Base-by-base conservation (phyloP, 2,113 vertebrate genomes). In the Poecile atricapillus region DNA sequence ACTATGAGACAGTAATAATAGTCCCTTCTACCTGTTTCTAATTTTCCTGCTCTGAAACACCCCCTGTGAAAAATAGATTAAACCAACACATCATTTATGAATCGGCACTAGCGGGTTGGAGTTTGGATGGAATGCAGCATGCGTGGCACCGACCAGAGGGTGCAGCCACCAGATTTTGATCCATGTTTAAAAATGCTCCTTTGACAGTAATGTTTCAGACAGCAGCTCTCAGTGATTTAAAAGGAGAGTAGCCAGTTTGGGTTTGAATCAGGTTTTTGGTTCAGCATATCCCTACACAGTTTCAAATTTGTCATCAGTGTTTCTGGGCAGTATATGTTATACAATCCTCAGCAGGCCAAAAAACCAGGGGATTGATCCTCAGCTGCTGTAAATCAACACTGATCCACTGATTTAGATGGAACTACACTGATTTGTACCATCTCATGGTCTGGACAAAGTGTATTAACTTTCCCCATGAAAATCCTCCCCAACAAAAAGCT, bases 51-150 rank as follows among this genome's bases (percentile, higher is more conserved):
- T 98, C 97, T 97, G 96, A 97, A 98, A 97, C 97, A 98, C 98
- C 97, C 98, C 96, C 98, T 98, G 98, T 98, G 98, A 98, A 98
- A 98, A 97, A 98, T 96, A 98, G 97, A 98, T 98, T 98, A 98
- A 98, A 98, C 97, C 97, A 97, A 97, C 98, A 97, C 98, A 98
- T 98, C 97, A 97, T 98, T 98, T 97, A 97, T 96, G 97, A 94
- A 95, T 97, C 89, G 90, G 96, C 83, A 86, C 94, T 97, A 39
- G 85, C 31, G 84, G 92, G 87, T 85, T 95, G 90, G 95, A 89
- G 95, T 88, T 95, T 75, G 94, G 62, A 41, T 94, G 97, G 97
- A 97, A 98, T 96, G 96, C 83, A 25, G 94, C 53, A 9, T 90
- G 91, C 86, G 16, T 93, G 80, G 86, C 83, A 93, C 89, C 74